Conservation (phyloP, 2,888 invertebrate genomes). For the Drosophila pseudotakahashii region DNA sequence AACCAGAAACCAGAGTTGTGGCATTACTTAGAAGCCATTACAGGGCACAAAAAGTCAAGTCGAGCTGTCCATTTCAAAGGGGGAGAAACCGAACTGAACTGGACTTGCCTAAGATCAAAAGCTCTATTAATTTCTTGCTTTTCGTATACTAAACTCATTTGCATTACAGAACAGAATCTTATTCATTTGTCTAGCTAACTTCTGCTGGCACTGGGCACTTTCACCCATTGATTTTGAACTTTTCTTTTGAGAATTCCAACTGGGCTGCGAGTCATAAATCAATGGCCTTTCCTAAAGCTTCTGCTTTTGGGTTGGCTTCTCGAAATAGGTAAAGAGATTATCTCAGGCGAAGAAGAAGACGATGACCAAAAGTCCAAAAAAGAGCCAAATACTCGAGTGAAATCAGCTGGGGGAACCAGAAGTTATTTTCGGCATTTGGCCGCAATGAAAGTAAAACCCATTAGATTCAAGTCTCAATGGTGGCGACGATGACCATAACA, state of each 20-base stretch:
- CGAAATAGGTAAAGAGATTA: conserved; percentile 12
- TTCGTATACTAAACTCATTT: conserved; percentile 15
- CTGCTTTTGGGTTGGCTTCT: conserved; percentile 3
- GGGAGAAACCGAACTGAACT: conserved; percentile 15
- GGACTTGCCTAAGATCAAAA: conserved; percentile 9
- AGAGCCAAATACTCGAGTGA: conserved; percentile 25
- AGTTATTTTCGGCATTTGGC: conserved; percentile 33
- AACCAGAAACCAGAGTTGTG: conserved; percentile 20
- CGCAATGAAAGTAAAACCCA: conserved; percentile 78
- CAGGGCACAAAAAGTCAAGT: conserved; percentile 32
- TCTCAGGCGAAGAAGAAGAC: conserved; percentile 2
- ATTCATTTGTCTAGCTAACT: conserved; percentile 48
- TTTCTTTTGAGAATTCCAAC: background rate
- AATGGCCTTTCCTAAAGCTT: conserved; percentile 6
- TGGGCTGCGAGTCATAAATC: conserved; percentile 16
- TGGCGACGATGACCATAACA: conserved; percentile 64
- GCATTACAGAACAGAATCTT: conserved; percentile 32
- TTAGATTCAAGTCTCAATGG: conserved; percentile 65
- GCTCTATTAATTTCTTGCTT: conserved; percentile 6
- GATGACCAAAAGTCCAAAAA: background rate
- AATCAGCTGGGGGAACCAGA: conserved; percentile 26
- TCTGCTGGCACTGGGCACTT: conserved; percentile 55
- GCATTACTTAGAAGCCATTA: conserved; percentile 50
- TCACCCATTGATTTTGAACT: conserved; percentile 54
- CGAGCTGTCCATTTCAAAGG: background rate